Conservation (phyloP, 2,888 invertebrate genomes). For the Athalia circularis region DNA sequence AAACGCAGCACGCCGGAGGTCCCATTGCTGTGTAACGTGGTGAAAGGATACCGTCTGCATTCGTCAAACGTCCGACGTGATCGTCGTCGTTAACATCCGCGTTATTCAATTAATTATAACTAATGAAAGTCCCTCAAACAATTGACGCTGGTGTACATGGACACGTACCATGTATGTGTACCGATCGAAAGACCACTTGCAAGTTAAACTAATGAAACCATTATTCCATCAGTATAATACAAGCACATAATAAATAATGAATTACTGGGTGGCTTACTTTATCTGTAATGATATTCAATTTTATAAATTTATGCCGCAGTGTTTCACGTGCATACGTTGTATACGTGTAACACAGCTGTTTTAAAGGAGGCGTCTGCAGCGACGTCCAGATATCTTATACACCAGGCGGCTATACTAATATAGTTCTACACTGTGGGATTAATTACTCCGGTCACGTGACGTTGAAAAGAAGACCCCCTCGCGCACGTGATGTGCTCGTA, state of each 20-base stretch:
- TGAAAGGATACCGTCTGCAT: too few relatives aligned
- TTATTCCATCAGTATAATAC: constrained; percentile 21
- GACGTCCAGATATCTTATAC: too few relatives aligned
- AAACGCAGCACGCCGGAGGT: too few relatives aligned
- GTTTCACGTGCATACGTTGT: not conserved
- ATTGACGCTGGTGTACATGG: constrained; percentile 10
- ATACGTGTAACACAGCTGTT: not conserved
- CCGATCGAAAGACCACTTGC: constrained; percentile 31
- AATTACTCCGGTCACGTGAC: not conserved
- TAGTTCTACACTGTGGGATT: not conserved
- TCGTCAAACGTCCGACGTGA: too few relatives aligned
- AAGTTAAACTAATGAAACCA: constrained; percentile 38
- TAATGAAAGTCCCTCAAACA: constrained; percentile 42
- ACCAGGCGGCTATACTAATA: too few relatives aligned
- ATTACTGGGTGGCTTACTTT: not conserved
- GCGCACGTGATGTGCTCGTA: too few relatives aligned
- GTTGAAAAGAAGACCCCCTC: not conserved
- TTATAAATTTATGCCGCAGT: not conserved
- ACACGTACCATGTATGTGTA: not conserved
- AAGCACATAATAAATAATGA: not conserved
- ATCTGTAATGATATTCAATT: not conserved
- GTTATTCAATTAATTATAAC: constrained; percentile 43
- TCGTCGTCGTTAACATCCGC: not conserved
- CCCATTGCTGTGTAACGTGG: too few relatives aligned
- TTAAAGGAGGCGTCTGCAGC: not conserved